A percentile compares a stretch with the other conserved stretches of the same genome.
phyloP scores from a whole-genome alignment of 2,797 vertebrate genomes.

The Adelosebastes latens region DNA sequence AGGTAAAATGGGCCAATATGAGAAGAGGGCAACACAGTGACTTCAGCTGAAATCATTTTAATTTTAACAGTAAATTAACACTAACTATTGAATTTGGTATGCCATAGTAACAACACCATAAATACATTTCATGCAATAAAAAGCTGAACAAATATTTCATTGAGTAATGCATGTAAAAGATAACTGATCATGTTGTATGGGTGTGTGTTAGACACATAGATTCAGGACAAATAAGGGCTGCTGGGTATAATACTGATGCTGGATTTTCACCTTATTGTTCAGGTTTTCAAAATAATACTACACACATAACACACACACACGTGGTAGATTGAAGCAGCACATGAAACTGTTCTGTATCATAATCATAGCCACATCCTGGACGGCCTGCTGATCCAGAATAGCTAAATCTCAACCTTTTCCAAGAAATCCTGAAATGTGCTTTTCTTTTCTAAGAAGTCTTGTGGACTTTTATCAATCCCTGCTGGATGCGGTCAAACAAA shows the following conservation, averaged over 20 bases:
- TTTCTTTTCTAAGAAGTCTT: slow-evolving; percentile 55
- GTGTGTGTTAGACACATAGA: no score
- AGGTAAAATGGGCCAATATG: no score
- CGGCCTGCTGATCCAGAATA: slow-evolving; percentile 39
- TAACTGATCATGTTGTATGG: no score
- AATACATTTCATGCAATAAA: no score
- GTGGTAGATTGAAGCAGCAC: background rate
- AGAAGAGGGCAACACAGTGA: no score
- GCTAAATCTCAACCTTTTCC: slow-evolving; percentile 46
- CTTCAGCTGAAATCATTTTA: no score
- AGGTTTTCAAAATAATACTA: background rate
- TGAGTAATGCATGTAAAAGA: no score
- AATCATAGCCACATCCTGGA: slow-evolving; percentile 22
- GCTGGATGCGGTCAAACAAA: slow-evolving; percentile 40
- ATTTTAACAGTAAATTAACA: no score
- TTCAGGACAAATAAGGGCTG: background rate
- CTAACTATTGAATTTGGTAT: no score
- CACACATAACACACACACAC: background rate
- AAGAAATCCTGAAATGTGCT: slow-evolving; percentile 61
- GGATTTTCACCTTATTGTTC: background rate
- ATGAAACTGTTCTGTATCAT: slow-evolving; percentile 18
- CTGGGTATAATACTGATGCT: background rate
- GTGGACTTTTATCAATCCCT: slow-evolving; percentile 53
- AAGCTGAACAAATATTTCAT: no score
- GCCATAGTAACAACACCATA: no score